Percentiles rank a stretch among this genome's conserved stretches.
These are phyloP conservation scores for Drosophila engyochracea DNA, from an alignment of 2,888 invertebrate genomes.

Conservation along the genomic window DNA sequence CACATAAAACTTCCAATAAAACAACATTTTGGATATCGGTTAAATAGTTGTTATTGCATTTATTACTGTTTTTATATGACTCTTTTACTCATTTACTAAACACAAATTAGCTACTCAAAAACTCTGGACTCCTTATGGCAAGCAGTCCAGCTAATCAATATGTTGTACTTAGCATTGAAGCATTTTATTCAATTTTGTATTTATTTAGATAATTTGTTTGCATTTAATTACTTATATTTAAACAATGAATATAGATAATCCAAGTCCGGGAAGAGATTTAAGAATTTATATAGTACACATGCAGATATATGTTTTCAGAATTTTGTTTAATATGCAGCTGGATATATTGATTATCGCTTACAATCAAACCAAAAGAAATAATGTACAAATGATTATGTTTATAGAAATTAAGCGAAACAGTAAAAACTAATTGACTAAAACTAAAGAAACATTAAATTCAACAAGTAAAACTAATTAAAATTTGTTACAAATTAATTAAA, in stretches of 20 bases:
- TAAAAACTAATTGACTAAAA: slow-evolving; percentile 60
- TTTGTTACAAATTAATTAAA: slow-evolving; percentile 58
- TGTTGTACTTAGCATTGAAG: slow-evolving; percentile 55
- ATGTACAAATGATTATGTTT: slow-evolving; percentile 53
- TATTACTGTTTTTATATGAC: slow-evolving; percentile 48
- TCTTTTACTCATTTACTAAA: slow-evolving; percentile 62
- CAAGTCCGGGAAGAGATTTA: slow-evolving; percentile 23
- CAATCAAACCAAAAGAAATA: slow-evolving; percentile 47
- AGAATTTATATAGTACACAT: slow-evolving; percentile 35
- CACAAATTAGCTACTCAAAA: slow-evolving; percentile 76
- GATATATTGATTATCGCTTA: slow-evolving; percentile 1
- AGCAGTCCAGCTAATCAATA: slow-evolving; percentile 60
- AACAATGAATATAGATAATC: slow-evolving; percentile 52
- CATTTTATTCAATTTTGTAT: slow-evolving; percentile 41
- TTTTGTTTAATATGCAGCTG: slow-evolving; percentile 20
- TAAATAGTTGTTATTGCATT: slow-evolving; percentile 62
- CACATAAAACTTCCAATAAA: slow-evolving; percentile 1
- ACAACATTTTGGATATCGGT: slow-evolving; percentile 19
- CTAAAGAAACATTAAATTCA: slow-evolving; percentile 68
- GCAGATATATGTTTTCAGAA: slow-evolving; percentile 36
- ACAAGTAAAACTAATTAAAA: slow-evolving; percentile 69
- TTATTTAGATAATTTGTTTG: slow-evolving; percentile 17
- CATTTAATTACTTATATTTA: slow-evolving; percentile 35
- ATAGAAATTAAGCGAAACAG: slow-evolving; percentile 41
- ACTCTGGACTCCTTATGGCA: slow-evolving; percentile 34